Base-by-base conservation (phyloP, 2,888 invertebrate species). In the Neocrepidodera transversa region DNA sequence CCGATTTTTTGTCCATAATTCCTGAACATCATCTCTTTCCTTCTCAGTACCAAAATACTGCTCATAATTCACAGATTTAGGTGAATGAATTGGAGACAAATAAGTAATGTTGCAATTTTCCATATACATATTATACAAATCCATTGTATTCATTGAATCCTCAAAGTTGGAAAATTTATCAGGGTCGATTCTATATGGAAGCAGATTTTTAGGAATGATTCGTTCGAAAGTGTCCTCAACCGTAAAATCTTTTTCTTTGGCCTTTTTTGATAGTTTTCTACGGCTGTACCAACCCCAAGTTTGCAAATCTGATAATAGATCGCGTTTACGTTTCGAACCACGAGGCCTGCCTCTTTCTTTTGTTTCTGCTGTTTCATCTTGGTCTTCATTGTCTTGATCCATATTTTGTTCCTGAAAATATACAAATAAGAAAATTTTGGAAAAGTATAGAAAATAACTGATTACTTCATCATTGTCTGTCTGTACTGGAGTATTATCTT, bases 281-380 rank as follows among this genome's bases (percentile, higher is more conserved):
- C 84, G 87, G 51, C 83, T 83, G 68, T 90, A 90, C 89, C 91
- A 91, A 49, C 89, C 89, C 90, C 91, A 90, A 68, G 89, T 88
- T 69, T 90, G 87, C 16, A 92, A 77, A 68, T 87, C 87, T 47
- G 87, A 87, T 10, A 91, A 79, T 23, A 89, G 87, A 77, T 89
- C 90, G 32, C 91, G 86, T 61, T 90, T 82, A n/a, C 91, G 81
- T 67, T 90, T 85, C 11, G 66, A 72, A 16, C 73, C 72, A 55
- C 70, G 70, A 49, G 72, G 67, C 26, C 72, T 72, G 1, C 64
- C 67, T 65, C 78, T 76, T 32, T 64, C 63, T 59, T 72, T 73
- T 30, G 71, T 62, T 56, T 76, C 73, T 3, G 36, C 62, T 51
- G 72, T 75, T 42, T 79, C 80, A 47, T 81, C 80, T 20, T 76